Conservation (phyloP, 1,140 invertebrate species). For the Harpegnathos saltator region DNA sequence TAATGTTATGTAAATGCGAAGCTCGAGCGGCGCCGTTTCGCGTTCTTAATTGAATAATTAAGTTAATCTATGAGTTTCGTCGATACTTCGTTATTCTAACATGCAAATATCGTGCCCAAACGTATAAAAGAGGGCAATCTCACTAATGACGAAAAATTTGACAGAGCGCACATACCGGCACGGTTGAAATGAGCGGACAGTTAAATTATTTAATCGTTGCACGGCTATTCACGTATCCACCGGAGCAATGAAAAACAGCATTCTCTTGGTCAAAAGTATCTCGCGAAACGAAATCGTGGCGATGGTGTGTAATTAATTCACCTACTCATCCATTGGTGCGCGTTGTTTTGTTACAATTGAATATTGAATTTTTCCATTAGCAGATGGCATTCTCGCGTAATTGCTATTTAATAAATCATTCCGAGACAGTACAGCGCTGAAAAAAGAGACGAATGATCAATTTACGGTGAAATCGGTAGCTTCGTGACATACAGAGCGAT, state of each 20-base stretch:
- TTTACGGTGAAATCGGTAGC: not conserved
- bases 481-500: not conserved
- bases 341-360: slow-evolving; percentile 64
- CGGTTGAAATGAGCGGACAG: slow-evolving; percentile 26
- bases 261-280: slow-evolving; percentile 48
- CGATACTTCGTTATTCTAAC: not conserved
- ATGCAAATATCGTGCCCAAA: not conserved
- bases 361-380: slow-evolving; percentile 74
- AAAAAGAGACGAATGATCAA: slow-evolving; percentile 25
- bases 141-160: slow-evolving; percentile 16
- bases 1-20: not conserved
- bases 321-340: slow-evolving; percentile 38
- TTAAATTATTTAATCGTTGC: slow-evolving; percentile 49
- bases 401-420: slow-evolving; percentile 70
- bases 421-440: not conserved
- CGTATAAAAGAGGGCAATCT: not conserved
- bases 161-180: not conserved
- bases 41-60: slow-evolving; percentile 2
- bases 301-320: slow-evolving; percentile 67
- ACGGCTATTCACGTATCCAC: slow-evolving; percentile 21
- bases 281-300: slow-evolving; percentile 31
- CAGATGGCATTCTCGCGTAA: slow-evolving; percentile 58
- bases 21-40: not conserved
- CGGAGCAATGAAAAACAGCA: slow-evolving; percentile 37
- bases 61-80: not conserved